These are phyloP conservation scores for Carollia perspicillata DNA, from an alignment of 2,113 vertebrate genomes.

Conservation along the genomic window DNA sequence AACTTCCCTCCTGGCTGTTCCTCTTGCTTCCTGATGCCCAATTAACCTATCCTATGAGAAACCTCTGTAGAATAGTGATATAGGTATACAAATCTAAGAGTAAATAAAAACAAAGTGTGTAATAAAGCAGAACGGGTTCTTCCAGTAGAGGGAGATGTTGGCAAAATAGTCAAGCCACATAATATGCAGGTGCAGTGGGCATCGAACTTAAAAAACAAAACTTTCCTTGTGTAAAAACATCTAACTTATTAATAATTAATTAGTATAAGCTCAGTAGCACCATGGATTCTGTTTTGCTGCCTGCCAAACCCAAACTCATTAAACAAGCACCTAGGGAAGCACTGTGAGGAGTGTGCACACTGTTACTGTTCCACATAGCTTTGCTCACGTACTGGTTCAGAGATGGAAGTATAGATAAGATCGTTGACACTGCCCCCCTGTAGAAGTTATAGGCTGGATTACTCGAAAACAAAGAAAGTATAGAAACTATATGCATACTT, in stretches of 20 bases:
- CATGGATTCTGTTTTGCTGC: neutral
- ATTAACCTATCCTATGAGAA: neutral
- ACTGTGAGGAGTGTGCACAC: neutral
- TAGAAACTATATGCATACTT: neutral
- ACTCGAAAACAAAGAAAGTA: neutral
- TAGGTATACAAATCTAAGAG: neutral
- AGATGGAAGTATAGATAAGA: neutral
- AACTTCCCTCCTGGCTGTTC: neutral
- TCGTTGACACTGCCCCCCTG: neutral
- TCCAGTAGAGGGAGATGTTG: constrained; percentile 57
- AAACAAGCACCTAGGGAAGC: neutral
- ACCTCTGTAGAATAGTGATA: neutral
- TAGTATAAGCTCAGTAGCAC: neutral
- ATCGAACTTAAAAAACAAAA: neutral
- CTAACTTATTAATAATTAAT: neutral
- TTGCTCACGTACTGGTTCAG: neutral
- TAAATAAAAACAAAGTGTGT: neutral
- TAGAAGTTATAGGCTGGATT: neutral
- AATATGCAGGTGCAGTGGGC: neutral
- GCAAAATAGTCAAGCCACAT: constrained; percentile 26
- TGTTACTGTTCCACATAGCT: neutral
- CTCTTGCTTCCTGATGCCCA: neutral
- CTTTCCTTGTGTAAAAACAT: neutral
- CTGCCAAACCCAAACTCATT: neutral
- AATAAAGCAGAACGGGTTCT: neutral